Percentiles rank a stretch among this genome's conserved stretches.
Evolutionary conservation across 1,140 invertebrate species (phyloP).

Genomic region (Drosophila sp.): DNA sequence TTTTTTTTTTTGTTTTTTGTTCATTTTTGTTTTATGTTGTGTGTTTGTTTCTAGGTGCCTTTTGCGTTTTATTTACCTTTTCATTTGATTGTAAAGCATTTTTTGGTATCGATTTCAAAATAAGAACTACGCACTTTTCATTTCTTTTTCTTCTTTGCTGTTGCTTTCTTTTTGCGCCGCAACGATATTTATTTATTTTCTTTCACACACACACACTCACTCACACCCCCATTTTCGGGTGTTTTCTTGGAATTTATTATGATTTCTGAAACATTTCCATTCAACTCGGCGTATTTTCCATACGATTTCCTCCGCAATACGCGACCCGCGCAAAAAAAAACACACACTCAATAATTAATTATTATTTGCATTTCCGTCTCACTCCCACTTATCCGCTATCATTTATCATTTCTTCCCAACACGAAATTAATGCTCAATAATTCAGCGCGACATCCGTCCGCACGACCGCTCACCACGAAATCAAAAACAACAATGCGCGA

Average conservation of each 20-base stretch:
- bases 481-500: not conserved
- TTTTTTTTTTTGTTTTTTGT: slow-evolving; percentile 37
- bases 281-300: slow-evolving; percentile 1
- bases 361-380: slow-evolving; percentile 1
- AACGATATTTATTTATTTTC: slow-evolving; percentile 49
- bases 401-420: not conserved
- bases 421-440: slow-evolving; percentile 4
- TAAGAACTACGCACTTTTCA: slow-evolving; percentile 77
- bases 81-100: slow-evolving; percentile 29
- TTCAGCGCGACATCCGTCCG: slow-evolving; percentile 6
- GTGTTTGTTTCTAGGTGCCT: slow-evolving; percentile 55
- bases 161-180: slow-evolving; percentile 25
- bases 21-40: slow-evolving; percentile 11
- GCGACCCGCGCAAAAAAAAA: slow-evolving; percentile 1
- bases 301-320: not conserved
- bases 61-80: slow-evolving; percentile 32
- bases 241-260: slow-evolving; percentile 46
- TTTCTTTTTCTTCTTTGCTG: slow-evolving; percentile 74
- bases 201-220: slow-evolving; percentile 23
- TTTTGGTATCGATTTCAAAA: slow-evolving; percentile 81
- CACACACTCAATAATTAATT: slow-evolving; percentile 1
- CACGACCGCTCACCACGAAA: not conserved
- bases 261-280: slow-evolving; percentile 4
- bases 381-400: slow-evolving; percentile 3
- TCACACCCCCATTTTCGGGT: slow-evolving; percentile 26